Base-by-base conservation (phyloP, 2,888 invertebrate species). In the Ornithoptera priamus region DNA sequence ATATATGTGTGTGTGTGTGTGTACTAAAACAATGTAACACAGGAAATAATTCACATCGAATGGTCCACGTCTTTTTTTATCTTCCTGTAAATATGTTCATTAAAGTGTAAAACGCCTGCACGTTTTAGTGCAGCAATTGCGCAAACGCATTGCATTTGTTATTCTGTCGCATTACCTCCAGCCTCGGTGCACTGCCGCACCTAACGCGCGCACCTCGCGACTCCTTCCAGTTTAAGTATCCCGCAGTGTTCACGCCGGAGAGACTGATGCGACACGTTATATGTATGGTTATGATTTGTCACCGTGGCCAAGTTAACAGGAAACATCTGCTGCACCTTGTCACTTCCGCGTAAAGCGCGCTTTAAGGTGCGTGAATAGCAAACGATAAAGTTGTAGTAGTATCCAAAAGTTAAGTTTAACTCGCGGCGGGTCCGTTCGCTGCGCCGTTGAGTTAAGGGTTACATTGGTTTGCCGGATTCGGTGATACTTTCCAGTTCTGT, bases 231-330 rank as follows among this genome's bases (percentile, higher is more conserved):
- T 84, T 86, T 81, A 81, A 86, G 84, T 83, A 84, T 81, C 80
- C 85, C 84, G 85, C 22, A 22, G 22, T 22, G 22, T 88, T 87
- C 87, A 87, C 75, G 64, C 76, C 30, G 30, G 4, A 30, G 30
- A 85, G 86, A 88, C 86, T 85, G 85, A 88, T 88, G 88, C 78
- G 82, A 83, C 82, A 81, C 81, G 83, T 82, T 83, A 85, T 85
- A 83, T 85, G 82, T 84, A 75, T 75, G 77, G 82, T 79, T 81
- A 86, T 85, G 82, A 83, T 80, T 83, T 83, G 81, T 75, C 73
- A 76, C 72, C 71, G 66, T 17, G 30, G 72, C 75, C 72, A 77
- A 72, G 63, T 42, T 67, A 62, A 42, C 30, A 50, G 12, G 39
- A 61, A 17, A 59, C 24, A 46, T 3, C 22, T 22, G 18, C 24